Evolutionary conservation across 2,797 vertebrate species (phyloP).

Genomic region (Loriculus beryllinus): DNA sequence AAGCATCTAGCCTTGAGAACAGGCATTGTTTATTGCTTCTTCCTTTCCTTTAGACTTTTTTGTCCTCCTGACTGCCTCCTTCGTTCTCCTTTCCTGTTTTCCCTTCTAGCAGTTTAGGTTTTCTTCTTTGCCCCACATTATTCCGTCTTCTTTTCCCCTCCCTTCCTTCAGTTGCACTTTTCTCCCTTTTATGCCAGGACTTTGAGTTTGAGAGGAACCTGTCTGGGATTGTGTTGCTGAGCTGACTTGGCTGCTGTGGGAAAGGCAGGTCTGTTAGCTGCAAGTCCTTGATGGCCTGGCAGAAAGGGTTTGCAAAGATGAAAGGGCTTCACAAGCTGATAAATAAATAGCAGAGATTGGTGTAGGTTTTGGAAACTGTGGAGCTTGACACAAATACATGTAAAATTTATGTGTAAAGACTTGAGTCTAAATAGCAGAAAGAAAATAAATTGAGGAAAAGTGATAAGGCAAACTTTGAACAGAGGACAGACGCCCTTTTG

Average conservation of each 20-base stretch:
- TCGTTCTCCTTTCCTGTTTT: background rate
- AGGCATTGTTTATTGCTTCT: accelerated
- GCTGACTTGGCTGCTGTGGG: background rate
- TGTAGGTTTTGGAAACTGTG: background rate
- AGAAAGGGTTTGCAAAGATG: background rate
- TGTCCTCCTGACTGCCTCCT: background rate
- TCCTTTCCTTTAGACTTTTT: background rate
- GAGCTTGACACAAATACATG: background rate
- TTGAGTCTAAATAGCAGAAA: background rate
- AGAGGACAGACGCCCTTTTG: background rate
- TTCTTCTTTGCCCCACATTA: background rate
- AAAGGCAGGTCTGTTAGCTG: background rate
- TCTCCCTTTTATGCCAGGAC: background rate
- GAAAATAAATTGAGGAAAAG: background rate
- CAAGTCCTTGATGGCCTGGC: background rate
- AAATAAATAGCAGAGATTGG: background rate
- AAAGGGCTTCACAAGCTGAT: background rate
- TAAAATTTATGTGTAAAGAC: background rate
- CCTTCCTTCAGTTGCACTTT: background rate
- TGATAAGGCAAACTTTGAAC: background rate
- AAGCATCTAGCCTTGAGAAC: background rate
- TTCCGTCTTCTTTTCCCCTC: background rate
- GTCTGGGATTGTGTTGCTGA: background rate
- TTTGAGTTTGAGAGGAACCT: background rate
- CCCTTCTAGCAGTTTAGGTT: background rate